Evolutionary conservation across 92 coral and sea anemone genomes (phyloP).

Genomic region (Blastomussa wellsi): DNA sequence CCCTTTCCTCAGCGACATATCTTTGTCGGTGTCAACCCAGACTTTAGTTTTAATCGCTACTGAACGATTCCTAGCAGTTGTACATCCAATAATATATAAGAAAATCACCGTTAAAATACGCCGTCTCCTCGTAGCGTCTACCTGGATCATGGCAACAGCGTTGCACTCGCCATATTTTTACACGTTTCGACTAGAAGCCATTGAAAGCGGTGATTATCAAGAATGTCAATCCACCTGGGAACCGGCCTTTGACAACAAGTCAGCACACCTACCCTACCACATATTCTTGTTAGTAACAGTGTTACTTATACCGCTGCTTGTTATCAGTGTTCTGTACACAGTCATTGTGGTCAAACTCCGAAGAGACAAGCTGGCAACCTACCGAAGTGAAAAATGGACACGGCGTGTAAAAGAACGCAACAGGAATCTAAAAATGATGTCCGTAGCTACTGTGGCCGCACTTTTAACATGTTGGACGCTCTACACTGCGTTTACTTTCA

Average conservation of each 20-base stretch:
- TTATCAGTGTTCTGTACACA: neutral
- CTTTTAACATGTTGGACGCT: conserved; percentile 10
- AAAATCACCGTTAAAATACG: conserved; percentile 9
- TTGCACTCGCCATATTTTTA: conserved; percentile 30
- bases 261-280: neutral
- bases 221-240: neutral
- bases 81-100: neutral
- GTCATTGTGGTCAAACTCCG: neutral
- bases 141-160: conserved; percentile 21
- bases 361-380: conserved; percentile 16
- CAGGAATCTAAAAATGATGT: conserved; percentile 8
- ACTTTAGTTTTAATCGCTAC: conserved; percentile 16
- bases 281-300: neutral
- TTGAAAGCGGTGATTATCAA: neutral
- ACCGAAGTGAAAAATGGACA: neutral
- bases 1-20: conserved; percentile 17
- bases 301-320: conserved; percentile 5
- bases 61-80: conserved; percentile 17
- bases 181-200: neutral
- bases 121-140: conserved; percentile 3
- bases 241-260: neutral
- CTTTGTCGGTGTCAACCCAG: conserved; percentile 13
- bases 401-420: neutral
- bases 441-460: conserved; percentile 9
- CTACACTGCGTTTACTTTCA: neutral